Base-by-base conservation (phyloP, 2,113 vertebrate species). In the Empidonax alnorum region DNA sequence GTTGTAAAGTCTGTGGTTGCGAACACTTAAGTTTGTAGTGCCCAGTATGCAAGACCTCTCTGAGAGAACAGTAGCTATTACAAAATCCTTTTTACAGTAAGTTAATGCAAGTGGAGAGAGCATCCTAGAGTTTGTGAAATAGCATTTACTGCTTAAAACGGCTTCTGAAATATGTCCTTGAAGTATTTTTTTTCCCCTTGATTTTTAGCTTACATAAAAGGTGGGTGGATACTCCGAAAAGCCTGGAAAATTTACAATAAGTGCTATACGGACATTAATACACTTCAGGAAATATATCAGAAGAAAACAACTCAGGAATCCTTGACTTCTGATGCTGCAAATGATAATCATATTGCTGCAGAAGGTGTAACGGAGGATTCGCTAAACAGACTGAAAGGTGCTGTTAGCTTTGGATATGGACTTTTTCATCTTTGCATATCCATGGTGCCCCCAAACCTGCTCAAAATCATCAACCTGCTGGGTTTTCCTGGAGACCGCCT, bases 201-300 rank as follows among this genome's bases (percentile, higher is more conserved):
- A 81, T 77, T 68, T 84, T 59, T 28, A 99, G 99, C 99, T 1
- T 99, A 99, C 85, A 99, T 99, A 93, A 99, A 99, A 98, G 99
- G 99, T 98, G 99, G 99, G 94, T 99, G 99, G 99, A 99, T 99
- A 97, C 99, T 99, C 55, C 98, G 99, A 87, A 99, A 99, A 97
- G 99, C 99, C 75, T 99, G 99, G 99, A 99, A 99, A 96, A 99
- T 99, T 98, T 99, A 99, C 97, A 99, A 99, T 95, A 99, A 99
- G 96, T 99, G 99, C 97, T 99, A 99, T 97, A 98, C 98, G 73
- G 99, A 99, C 98, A 99, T 99, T 98, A 99, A 98, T 94, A 98
- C 98, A 68, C 98, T 99, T 78, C 99, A 99, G 98, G 98, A 99
- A 84, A 80, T 98, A 42, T 98, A 98, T 97, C 98, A 98, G 97